Conservation (phyloP, 2,113 vertebrate genomes). For the Hippopotamus amphibius region DNA sequence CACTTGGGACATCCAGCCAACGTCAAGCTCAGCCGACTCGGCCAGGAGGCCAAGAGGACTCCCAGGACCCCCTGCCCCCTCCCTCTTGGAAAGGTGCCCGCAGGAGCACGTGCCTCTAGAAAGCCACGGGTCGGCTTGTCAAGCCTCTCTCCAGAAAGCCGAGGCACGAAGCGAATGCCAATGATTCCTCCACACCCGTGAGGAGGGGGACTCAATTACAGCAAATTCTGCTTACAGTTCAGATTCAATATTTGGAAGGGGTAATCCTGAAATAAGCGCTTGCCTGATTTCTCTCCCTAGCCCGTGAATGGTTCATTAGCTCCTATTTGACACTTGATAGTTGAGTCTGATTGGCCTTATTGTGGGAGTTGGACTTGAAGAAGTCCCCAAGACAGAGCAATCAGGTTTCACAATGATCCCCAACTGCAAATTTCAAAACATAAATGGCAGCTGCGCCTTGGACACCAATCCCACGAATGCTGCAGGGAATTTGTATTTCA, state of each 20-base stretch:
- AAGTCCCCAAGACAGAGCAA: conserved; percentile 82
- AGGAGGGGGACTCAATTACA: conserved; percentile 60
- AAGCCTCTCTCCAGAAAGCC: conserved; percentile 58
- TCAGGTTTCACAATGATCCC: conserved; percentile 80
- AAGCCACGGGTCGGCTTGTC: not conserved
- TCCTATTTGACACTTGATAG: conserved; percentile 81
- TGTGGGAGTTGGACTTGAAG: conserved; percentile 80
- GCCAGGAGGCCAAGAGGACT: not conserved
- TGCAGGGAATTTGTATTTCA: conserved; percentile 30
- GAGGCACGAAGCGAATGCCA: conserved; percentile 64
- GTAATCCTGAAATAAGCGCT: conserved; percentile 84
- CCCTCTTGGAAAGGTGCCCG: not conserved
- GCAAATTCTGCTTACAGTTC: conserved; percentile 82
- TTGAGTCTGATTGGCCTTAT: conserved; percentile 82
- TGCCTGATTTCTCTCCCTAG: conserved; percentile 81
- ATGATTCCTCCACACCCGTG: conserved; percentile 24
- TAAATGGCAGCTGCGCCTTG: conserved; percentile 74
- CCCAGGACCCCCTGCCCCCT: not conserved
- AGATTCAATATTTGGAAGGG: conserved; percentile 83
- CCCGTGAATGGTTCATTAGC: conserved; percentile 83
- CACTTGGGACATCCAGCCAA: not conserved
- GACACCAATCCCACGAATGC: conserved; percentile 54
- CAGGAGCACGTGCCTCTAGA: not conserved
- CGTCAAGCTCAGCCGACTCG: not conserved
- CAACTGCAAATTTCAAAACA: conserved; percentile 74